These are phyloP conservation scores for Mallotus villosus DNA, from an alignment of 2,797 vertebrate species.

Conservation along the genomic window DNA sequence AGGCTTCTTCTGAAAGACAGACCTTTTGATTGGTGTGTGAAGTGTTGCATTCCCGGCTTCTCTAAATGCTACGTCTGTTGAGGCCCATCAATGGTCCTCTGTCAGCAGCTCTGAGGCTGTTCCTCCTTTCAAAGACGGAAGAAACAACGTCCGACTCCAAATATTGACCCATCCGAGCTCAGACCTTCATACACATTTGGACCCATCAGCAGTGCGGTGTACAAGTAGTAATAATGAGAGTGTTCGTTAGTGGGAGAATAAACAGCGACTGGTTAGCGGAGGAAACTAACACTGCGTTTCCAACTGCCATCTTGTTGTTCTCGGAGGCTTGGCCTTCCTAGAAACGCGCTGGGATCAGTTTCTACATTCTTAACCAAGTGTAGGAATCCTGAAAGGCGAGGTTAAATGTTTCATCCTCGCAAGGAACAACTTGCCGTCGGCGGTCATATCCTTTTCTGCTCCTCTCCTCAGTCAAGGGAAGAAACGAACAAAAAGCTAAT, in stretches of 20 bases:
- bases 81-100: slow-evolving; percentile 18
- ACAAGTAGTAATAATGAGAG: not conserved
- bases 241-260: not conserved
- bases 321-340: not conserved
- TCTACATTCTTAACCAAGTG: slow-evolving; percentile 31
- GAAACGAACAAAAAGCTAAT: slow-evolving; percentile 9
- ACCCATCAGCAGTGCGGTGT: not conserved
- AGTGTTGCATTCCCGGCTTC: slow-evolving; percentile 18
- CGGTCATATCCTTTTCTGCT: not conserved
- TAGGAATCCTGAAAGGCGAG: slow-evolving; percentile 27
- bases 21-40: slow-evolving; percentile 23
- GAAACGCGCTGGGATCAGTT: not conserved
- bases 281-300: not conserved
- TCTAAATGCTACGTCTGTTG: slow-evolving; percentile 26
- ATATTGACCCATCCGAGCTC: slow-evolving; percentile 17
- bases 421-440: not conserved
- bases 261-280: not conserved
- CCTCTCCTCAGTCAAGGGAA: slow-evolving; percentile 9
- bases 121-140: slow-evolving; percentile 9
- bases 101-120: slow-evolving; percentile 9
- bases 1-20: slow-evolving; percentile 15
- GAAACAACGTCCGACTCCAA: slow-evolving; percentile 32
- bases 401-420: slow-evolving; percentile 1
- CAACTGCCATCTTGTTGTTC: slow-evolving; percentile 29
- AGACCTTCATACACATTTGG: slow-evolving; percentile 25